phyloP scores from a whole-genome alignment of 1,140 invertebrate genomes.

The Macrotrachela quadricornifera region DNA sequence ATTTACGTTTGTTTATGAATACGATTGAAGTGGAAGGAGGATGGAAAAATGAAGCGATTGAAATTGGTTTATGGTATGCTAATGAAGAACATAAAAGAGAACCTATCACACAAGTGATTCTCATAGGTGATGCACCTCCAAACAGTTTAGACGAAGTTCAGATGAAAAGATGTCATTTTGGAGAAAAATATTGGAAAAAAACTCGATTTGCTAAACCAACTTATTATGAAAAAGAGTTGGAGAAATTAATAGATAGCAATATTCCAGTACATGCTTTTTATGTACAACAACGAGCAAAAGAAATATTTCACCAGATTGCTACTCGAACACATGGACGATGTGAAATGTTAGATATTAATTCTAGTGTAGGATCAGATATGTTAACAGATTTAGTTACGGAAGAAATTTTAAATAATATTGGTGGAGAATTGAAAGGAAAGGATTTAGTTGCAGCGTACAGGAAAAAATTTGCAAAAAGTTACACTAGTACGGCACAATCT shows the following conservation, averaged over 20 bases:
- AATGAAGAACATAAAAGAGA: neutral
- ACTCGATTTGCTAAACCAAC: neutral
- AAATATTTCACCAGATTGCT: neutral
- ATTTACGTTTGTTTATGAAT: neutral
- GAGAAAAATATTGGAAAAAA: neutral
- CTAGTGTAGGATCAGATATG: neutral
- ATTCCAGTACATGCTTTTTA: neutral
- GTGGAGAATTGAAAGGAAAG: neutral
- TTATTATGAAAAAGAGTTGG: neutral
- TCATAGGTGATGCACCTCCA: neutral
- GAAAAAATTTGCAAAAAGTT: no score
- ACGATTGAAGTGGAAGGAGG: neutral
- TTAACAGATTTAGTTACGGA: neutral
- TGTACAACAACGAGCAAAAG: neutral
- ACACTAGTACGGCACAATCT: no score
- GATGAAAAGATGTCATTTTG: no score
- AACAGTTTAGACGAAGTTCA: neutral
- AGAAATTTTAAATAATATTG: neutral
- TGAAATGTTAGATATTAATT: neutral
- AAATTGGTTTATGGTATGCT: neutral
- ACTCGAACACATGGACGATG: neutral
- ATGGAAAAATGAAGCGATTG: neutral
- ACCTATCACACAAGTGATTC: neutral
- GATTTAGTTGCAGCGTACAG: no score
- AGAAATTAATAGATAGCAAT: neutral